Conservation (phyloP, 2,113 vertebrate genomes). For the Stomatorhinus ivindoensis region DNA sequence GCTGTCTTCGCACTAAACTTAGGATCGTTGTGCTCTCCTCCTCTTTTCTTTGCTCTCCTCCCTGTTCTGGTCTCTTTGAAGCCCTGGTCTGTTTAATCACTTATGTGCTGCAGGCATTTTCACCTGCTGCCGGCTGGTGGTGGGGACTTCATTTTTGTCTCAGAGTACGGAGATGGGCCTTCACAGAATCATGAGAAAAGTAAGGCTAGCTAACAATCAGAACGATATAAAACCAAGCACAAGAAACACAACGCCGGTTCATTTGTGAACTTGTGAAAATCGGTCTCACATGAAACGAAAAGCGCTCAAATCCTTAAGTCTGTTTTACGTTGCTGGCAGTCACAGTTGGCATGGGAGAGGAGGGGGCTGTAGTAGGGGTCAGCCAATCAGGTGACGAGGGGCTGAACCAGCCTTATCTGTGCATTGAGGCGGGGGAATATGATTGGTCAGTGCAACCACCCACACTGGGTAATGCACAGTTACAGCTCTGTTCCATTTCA, state of each 20-base stretch:
- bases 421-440: background rate
- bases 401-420: background rate
- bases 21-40: background rate
- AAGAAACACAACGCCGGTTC: background rate
- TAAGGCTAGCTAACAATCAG: background rate
- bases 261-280: background rate
- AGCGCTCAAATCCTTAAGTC: background rate
- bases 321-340: slow-evolving; percentile 15
- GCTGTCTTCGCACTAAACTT: background rate
- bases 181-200: background rate
- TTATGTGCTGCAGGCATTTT: background rate
- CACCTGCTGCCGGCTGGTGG: background rate
- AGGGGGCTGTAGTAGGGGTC: slow-evolving; percentile 17
- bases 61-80: background rate
- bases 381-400: background rate
- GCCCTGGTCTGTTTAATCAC: background rate
- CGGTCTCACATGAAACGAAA: background rate
- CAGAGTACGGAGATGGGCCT: background rate
- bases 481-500: background rate
- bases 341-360: slow-evolving; percentile 31
- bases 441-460: background rate
- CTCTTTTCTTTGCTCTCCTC: background rate
- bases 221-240: background rate
- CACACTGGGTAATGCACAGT: background rate
- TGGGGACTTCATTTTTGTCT: background rate